Evolutionary conservation across 2,888 invertebrate genomes (phyloP), one percentile per base, ranked within the genome.

Genomic region (Oscheius sp.): DNA sequence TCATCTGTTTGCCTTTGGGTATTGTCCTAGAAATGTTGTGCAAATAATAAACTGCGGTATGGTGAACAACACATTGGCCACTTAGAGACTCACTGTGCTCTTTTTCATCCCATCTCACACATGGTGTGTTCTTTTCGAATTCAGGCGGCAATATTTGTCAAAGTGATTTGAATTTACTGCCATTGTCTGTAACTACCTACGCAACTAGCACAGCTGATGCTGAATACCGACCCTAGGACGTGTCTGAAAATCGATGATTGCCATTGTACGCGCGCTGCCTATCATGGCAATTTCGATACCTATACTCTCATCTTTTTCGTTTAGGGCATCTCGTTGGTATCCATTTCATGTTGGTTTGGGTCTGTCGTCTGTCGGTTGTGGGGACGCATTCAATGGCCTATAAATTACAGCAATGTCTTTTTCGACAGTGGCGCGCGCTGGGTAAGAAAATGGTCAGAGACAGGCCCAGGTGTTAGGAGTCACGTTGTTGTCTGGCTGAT

Each of bases 211-310:
- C 49, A n/a, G 23, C 45, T 25, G 53, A 2, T 18, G 29, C 21
- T 13, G 13, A 25, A 49, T 13, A 46, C 23, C 25, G 25, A 16
- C 23, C 23, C 41, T 55, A n/a, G 49, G 27, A 69, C 69, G 23
- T 55, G 69, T 69, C 55, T 29, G 69, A 43, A 69, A 69, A 69
- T 69, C 69, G 69, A 69, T 69, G 41, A 69, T 41, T 55, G 69
- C 25, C 41, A 66, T n/a, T 12, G 66, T 49, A 46, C 63, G 66
- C 66, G 46, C 46, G 52, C 49, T 64, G 45, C 25, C 64, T 49
- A 52, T 53, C 66, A 55, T 53, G 61, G n/a, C 61, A 61, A 45
- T 41, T 41, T 25, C 21, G 18, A 18, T 61, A 18, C 61, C 12
- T 35, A 18, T 5, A 35, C 43, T 7, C 13, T 18, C 21, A n/a